These are phyloP conservation scores for Drosophila micromelanica DNA, from an alignment of 1,140 invertebrate species.

Conservation along the genomic window DNA sequence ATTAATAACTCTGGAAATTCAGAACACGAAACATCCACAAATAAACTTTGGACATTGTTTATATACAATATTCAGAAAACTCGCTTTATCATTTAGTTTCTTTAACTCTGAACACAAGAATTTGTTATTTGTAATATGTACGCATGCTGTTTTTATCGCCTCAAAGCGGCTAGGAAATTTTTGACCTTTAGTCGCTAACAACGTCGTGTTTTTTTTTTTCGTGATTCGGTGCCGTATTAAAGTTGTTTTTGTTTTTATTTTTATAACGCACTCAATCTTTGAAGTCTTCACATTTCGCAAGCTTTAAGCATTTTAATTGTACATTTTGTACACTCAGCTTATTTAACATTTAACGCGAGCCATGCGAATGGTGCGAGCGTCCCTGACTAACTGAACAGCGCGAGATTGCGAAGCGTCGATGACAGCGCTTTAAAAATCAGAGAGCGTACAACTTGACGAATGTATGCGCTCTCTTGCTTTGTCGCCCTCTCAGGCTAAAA, in stretches of 20 bases:
- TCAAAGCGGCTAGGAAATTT: conserved; percentile 36
- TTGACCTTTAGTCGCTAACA: conserved; percentile 67
- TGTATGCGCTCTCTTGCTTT: conserved; percentile 1
- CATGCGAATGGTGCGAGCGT: conserved; percentile 46
- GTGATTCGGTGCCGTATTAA: conserved; percentile 29
- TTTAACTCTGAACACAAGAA: conserved; percentile 5
- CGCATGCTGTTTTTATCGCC: conserved; percentile 65
- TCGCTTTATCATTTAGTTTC: conserved; percentile 27
- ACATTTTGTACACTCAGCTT: conserved; percentile 20
- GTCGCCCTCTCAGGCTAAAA: not conserved
- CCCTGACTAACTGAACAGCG: conserved; percentile 53
- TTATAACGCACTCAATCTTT: conserved; percentile 24
- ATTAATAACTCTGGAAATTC: not conserved
- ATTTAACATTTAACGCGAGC: conserved; percentile 12
- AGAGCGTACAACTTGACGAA: conserved; percentile 7
- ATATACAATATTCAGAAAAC: not conserved
- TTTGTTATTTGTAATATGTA: conserved; percentile 26
- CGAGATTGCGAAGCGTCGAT: conserved; percentile 11
- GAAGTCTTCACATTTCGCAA: conserved; percentile 12
- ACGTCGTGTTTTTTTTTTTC: conserved; percentile 10
- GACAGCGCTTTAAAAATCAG: conserved; percentile 7
- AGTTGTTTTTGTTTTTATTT: conserved; percentile 5
- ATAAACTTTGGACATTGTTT: not conserved
- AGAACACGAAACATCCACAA: not conserved
- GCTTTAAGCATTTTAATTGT: conserved; percentile 29